Base-by-base conservation (phyloP, 2,888 invertebrate genomes). In the Drosophila affinis region DNA sequence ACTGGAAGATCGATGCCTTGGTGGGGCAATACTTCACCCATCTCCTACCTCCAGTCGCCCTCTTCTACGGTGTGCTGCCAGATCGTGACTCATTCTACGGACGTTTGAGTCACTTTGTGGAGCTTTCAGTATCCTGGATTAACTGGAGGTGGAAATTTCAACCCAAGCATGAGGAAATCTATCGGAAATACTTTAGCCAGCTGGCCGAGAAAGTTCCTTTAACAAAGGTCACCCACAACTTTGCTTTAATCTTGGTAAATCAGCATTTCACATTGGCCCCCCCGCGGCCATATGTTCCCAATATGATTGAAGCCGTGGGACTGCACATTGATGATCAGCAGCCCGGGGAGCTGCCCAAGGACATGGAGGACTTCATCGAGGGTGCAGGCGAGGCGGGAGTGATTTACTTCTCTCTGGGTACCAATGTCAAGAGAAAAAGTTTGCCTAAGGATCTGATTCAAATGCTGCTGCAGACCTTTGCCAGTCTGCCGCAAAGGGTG, bases 321-420 rank as follows among this genome's bases (percentile, higher is more conserved):
- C 74, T 92, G 62, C 91, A 92, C 54, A 81, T 92, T 10, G 75
- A 89, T 29, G 75, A 89, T 29, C 79, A 83, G 6, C 76, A 79
- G 18, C 67, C 78, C 0, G 75, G 76, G 1, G 81, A 89, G 2
- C 57, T 92, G 14, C 89, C 91, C 1, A 59, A 57, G 47, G 89
- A 91, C 45, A 80, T 93, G 14, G 83, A 91, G 63, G 78, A 86
- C 7, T 92, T 92, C 54, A 65, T 93, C 4, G 91, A 92, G 62
- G 89, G 87, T 2, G 91, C 93, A 3, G 81, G 81, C 3, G 77
- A 78, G 10, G 79, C 93, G 49, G 93, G 93, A 7, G 92, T 90
- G 0, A 90, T 93, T 3, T 92, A 92, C 69, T 93, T 93, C 71
- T 92, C 93, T 0, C 83, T 93, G 82, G 93, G 93, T 5, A 90